Percentiles rank a stretch among this genome's conserved stretches.
Evolutionary conservation across 1,140 invertebrate genomes (phyloP).

Genomic region (Drosophila varians): DNA sequence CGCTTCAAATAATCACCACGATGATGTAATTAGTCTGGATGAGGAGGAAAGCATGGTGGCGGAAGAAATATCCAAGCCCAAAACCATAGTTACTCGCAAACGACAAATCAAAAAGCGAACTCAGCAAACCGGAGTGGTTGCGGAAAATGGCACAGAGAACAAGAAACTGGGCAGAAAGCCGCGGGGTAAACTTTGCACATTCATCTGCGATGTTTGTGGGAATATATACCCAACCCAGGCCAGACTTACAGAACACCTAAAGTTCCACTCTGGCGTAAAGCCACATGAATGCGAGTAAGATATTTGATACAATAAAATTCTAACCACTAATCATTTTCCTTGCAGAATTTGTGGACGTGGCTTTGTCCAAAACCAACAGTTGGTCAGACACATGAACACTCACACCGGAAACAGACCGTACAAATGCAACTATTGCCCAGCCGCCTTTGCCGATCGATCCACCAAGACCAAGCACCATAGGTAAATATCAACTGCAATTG

Average conservation of each 20-base stretch:
- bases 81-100: slow-evolving; percentile 4
- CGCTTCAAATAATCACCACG: background rate
- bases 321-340: background rate
- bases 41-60: slow-evolving; percentile 28
- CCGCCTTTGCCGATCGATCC: slow-evolving; percentile 88
- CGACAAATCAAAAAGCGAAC: slow-evolving; percentile 9
- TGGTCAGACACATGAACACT: slow-evolving; percentile 80
- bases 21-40: slow-evolving; percentile 43
- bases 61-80: background rate
- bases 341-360: slow-evolving; percentile 73
- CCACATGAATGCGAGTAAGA: slow-evolving; percentile 81
- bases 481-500: slow-evolving; percentile 32
- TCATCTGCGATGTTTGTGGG: slow-evolving; percentile 79
- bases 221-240: slow-evolving; percentile 77
- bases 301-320: background rate
- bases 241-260: slow-evolving; percentile 76
- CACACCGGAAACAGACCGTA: slow-evolving; percentile 85
- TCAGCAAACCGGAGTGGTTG: background rate
- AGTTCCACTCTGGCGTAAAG: slow-evolving; percentile 72
- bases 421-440: slow-evolving; percentile 88
- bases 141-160: background rate
- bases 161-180: slow-evolving; percentile 61
- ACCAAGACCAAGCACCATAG: slow-evolving; percentile 86
- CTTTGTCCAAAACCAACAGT: slow-evolving; percentile 75
- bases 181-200: slow-evolving; percentile 53